These are phyloP conservation scores for Drosophila leonis DNA, from an alignment of 2,888 invertebrate genomes.

Conservation along the genomic window DNA sequence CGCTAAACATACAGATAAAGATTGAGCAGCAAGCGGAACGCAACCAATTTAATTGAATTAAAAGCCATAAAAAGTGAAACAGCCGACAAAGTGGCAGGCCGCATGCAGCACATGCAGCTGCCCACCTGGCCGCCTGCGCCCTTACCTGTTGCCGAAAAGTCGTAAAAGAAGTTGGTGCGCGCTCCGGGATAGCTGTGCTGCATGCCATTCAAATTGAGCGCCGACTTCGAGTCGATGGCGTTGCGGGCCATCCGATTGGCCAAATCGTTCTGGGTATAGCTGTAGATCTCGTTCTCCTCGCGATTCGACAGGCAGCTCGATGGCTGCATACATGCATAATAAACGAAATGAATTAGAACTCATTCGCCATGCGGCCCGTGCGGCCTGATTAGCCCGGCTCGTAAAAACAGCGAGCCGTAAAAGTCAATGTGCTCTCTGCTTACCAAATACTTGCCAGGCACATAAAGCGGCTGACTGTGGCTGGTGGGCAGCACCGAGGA, in stretches of 20 bases:
- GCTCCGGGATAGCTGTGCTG: constrained; percentile 85
- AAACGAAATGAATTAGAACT: constrained; percentile 71
- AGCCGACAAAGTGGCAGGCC: constrained; percentile 69
- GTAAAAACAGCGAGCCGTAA: constrained; percentile 68
- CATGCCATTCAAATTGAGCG: constrained; percentile 86
- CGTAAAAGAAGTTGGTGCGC: constrained; percentile 85
- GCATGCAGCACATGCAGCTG: constrained; percentile 26
- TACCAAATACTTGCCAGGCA: constrained; percentile 96
- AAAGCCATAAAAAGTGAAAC: constrained; percentile 75
- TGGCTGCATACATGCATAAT: constrained; percentile 87
- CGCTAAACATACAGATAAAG: constrained; percentile 46
- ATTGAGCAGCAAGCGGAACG: constrained; percentile 20
- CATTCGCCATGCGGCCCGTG: constrained; percentile 21
- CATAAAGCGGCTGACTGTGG: constrained; percentile 94
- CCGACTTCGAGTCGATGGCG: constrained; percentile 87
- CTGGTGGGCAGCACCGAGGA: constrained; percentile 90
- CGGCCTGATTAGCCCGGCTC: constrained; percentile 65
- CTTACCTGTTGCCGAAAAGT: constrained; percentile 85
- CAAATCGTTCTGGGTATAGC: constrained; percentile 93
- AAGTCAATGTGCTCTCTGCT: constrained; percentile 84
- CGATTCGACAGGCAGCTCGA: constrained; percentile 95
- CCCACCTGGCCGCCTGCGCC: not conserved
- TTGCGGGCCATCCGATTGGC: constrained; percentile 90
- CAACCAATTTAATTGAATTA: constrained; percentile 76
- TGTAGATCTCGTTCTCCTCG: constrained; percentile 96